Base-by-base conservation (phyloP, 2,113 vertebrate genomes). In the Peromyscus polionotus region DNA sequence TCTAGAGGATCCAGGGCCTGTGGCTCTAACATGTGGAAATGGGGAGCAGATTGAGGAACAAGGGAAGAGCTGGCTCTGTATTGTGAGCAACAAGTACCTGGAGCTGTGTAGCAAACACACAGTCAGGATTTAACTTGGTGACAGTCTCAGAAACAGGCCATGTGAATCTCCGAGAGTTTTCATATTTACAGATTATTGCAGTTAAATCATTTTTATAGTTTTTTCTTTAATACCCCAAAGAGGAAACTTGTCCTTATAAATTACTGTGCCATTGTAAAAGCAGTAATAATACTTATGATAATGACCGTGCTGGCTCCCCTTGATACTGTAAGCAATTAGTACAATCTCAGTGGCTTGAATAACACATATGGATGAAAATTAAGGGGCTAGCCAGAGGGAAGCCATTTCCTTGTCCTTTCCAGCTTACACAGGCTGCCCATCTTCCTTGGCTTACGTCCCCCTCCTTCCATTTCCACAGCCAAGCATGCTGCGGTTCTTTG, bases 161-260 rank as follows among this genome's bases (percentile, higher is more conserved):
- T 67, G 42, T 85, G 65, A 86, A 90, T 75, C 19, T 54, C 54
- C 86, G 75, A 75, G 39, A 93, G 45, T 68, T 88, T 94, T 92
- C 75, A 77, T 92, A 93, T 61, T 77, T 94, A 92, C 8, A 90
- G 33, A 57, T 73, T 67, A 65, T 33, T 96, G 39, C 61, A 85
- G 54, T 68, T 87, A 94, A 94, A 85, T 91, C 33, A 87, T 59
- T 76, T 93, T 77, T 76, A 36, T 48, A 67, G 81, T 28, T 91
- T 93, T 90, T 83, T 88, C 48, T 70, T 84, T 90, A 91, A 67
- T 24, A 86, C 26, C 63, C 81, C 68, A 91, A 68, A 91, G 57
- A 93, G 68, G 51, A 88, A 79, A 26, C 57, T 91, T 63, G 45
- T 65, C 70, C 67, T 93, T 92, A 85, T 63, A 68, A 65, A 97